Base-by-base conservation (phyloP, 2,888 invertebrate genomes). In the Orchestes rusci region DNA sequence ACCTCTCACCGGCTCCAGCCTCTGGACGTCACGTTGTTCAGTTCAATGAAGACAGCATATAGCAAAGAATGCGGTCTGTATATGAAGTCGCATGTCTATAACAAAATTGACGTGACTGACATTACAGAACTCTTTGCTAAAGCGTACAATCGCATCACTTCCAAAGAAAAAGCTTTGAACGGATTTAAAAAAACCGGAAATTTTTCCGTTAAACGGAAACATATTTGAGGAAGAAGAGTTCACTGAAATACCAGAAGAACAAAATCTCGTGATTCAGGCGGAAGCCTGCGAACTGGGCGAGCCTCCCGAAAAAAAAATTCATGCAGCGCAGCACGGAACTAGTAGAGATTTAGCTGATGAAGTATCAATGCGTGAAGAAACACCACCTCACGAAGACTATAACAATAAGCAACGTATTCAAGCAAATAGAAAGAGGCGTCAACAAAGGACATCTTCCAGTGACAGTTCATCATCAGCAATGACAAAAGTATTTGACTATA, bases 21-120 rank as follows among this genome's bases (percentile, higher is more conserved):
- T 27, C 37, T 37, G 16, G 33, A 33, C 16, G 33, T 33, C 16
- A 33, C 33, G 5, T 33, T 33, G 4, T 37, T 37, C 15, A 37
- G 38, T 29, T 38, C 16, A 5, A 5, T n/a, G n/a, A n/a, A n/a
- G n/a, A n/a, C n/a, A 27, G 27, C 37, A 36, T 34, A 30, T 39
- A 34, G 39, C 39, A 39, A 39, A 31, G 39, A 39, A 39, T 39
- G 39, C 12, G 39, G 30, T 39, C 16, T 39, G 5, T n/a, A 39
- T 39, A 32, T 39, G 39, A 39, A 40, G 33, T 34, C 41, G 16
- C 41, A 40, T 30, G 2, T 18, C 33, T 34, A 40, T 12, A n/a
- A 30, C 28, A 28, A 38, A 38, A 38, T 38, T 38, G 13, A 38
- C 3, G 15, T 28, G 16, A 38, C 38, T 16, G 27, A 38, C 35